Evolutionary conservation across 2,888 invertebrate genomes (phyloP), one percentile per base, ranked within the genome.

Genomic region (Priocnemis perturbator): DNA sequence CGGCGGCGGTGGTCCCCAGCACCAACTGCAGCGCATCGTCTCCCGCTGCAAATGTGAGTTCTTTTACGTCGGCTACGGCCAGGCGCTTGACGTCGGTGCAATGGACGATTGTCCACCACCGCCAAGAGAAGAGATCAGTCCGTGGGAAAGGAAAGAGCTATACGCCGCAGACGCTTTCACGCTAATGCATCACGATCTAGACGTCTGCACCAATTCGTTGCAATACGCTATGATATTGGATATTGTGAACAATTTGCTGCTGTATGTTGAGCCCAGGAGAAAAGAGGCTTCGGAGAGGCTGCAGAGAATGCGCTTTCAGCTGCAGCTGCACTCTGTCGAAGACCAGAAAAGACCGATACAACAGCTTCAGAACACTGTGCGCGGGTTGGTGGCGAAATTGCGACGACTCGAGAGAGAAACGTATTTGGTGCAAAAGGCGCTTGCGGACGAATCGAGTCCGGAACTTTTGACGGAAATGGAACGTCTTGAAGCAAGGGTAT

Each of bases 21-120:
- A 92, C 58, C 90, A 99, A 92, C 90, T 99, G 20, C 99, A 99
- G 91, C 92, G 99, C 66, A 99, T 99, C 78, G 98, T 99, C 15
- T 98, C 98, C 0, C 92, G 98, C 1, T 99, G 99, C 90, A 96
- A 96, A 86, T 99, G 99, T 90, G 98, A 99, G 91, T 98, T 99
- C 90, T 98, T 97, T 91, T 99, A 98, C 89, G 97, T 96, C 61
- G 95, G 95, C 72, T 98, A 97, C 87, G 98, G 98, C 60, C 94
- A 94, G 83, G 93, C 93, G 0, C 90, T 94, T 61, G 94, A 94
- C 69, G 92, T 93, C 0, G 92, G 91, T 19, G 90, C 90, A 3
- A 88, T 93, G 0, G 92, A 92, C 52, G 92, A 93, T 81, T 92
- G 94, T 11, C 94, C 95, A 11, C 93, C 94, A 2, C 93, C 94